Percentiles rank a stretch among this genome's conserved stretches.
Evolutionary conservation across 2,113 vertebrate genomes (phyloP).

Genomic region (Chamaea fasciata): DNA sequence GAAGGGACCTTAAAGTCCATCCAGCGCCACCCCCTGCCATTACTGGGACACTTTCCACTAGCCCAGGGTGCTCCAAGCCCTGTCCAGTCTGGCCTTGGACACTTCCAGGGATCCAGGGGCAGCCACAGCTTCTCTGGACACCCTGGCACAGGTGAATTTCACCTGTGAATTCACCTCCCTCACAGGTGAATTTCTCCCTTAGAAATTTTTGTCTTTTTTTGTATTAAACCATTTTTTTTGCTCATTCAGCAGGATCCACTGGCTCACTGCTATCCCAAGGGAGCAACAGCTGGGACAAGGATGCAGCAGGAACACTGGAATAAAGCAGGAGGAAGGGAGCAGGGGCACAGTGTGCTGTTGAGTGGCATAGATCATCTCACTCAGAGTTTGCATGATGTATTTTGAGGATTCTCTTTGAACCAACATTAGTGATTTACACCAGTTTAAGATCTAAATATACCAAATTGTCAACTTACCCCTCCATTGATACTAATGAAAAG

Average conservation of each 20-base stretch:
- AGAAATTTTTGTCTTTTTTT: not conserved
- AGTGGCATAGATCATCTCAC: not conserved
- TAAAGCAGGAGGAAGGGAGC: not conserved
- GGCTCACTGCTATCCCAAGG: not conserved
- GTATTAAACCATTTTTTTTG: not conserved
- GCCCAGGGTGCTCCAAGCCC: rapidly evolving
- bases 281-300: not conserved
- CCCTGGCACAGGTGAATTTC: too few species aligned
- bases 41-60: not conserved
- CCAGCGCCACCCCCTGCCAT: not conserved
- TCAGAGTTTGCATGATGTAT: not conserved
- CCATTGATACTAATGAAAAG: not conserved
- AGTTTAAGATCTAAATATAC: not conserved
- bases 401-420: not conserved
- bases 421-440: not conserved
- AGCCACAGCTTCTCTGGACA: not conserved
- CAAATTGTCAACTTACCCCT: not conserved
- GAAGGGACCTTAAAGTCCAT: not conserved
- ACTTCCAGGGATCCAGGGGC: not conserved
- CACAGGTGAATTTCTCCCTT: not conserved
- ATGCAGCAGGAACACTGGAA: not conserved
- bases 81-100: rapidly evolving
- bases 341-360: not conserved
- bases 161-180: rapidly evolving
- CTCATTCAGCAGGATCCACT: not conserved